Conservation (phyloP, 1,140 invertebrate genomes). For the Trichomalopsis sarcophagae region DNA sequence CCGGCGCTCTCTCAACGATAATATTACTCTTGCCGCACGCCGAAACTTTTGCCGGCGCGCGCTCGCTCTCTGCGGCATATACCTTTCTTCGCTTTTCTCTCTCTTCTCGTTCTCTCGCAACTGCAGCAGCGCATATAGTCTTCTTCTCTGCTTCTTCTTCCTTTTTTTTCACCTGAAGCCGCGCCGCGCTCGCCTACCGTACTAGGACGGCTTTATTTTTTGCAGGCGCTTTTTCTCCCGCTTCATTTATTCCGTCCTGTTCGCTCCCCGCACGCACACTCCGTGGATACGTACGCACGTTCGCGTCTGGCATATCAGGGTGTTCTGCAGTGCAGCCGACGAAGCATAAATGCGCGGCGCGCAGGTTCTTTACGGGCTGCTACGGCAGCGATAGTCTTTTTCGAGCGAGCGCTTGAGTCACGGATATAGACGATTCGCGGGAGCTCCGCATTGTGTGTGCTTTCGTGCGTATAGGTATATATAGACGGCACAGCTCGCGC, state of each 20-base stretch:
- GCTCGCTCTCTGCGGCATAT: neutral
- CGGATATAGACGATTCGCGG: too few species aligned
- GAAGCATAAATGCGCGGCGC: neutral
- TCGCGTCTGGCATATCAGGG: neutral
- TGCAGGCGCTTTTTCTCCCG: neutral
- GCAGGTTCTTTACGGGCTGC: neutral
- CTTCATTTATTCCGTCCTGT: slow-evolving; percentile 22
- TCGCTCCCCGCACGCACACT: neutral
- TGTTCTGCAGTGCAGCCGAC: neutral
- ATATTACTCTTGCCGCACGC: slow-evolving; percentile 60
- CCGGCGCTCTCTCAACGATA: slow-evolving; percentile 59
- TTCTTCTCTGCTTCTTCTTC: neutral
- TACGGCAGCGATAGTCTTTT: too few species aligned
- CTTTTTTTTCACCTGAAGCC: neutral
- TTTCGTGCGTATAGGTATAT: neutral
- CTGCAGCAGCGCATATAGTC: neutral
- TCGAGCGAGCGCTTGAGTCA: neutral
- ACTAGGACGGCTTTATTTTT: neutral
- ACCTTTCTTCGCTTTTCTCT: slow-evolving; percentile 44
- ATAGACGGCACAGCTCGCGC: neutral
- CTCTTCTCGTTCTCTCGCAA: neutral
- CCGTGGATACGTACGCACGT: neutral
- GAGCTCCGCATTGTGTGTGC: too few species aligned
- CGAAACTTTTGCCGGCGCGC: slow-evolving; percentile 53
- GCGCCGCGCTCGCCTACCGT: neutral